A percentile compares a stretch with the other conserved stretches of the same genome.
Evolutionary conservation across 2,888 invertebrate genomes (phyloP).

Genomic region (Dicyrtomina minuta): DNA sequence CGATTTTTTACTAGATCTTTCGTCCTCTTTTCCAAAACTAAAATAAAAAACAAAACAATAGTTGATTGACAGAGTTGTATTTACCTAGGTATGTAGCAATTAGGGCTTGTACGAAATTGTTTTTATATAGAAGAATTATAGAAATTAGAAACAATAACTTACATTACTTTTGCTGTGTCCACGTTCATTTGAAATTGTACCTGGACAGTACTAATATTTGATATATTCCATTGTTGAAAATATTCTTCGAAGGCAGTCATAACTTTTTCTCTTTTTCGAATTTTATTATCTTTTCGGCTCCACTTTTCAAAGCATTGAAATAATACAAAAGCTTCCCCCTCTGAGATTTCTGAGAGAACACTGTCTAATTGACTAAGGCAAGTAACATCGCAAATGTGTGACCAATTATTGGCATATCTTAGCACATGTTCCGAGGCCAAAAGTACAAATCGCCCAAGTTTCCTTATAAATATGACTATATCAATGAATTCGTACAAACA

Average conservation of each 20-base stretch:
- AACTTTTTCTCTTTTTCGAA: background rate
- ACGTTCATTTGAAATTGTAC: background rate
- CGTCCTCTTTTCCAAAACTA: background rate
- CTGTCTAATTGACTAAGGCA: slow-evolving; percentile 1
- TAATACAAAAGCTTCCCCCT: background rate
- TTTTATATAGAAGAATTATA: too few species aligned
- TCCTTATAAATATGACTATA: slow-evolving; percentile 1
- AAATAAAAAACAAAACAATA: background rate
- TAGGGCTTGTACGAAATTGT: too few species aligned
- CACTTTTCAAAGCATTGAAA: background rate
- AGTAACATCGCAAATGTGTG: slow-evolving; percentile 2
- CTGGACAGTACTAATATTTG: slow-evolving; percentile 5
- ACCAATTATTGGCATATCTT: slow-evolving; percentile 1
- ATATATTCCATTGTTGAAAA: background rate
- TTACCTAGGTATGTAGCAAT: too few species aligned
- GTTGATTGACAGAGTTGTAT: too few species aligned
- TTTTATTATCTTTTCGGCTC: background rate
- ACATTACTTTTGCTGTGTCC: background rate
- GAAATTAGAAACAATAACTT: background rate
- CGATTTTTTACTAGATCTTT: background rate
- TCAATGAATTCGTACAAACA: slow-evolving; percentile 12
- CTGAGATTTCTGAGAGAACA: slow-evolving; percentile 1
- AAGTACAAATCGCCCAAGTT: slow-evolving; percentile 1
- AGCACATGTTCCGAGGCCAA: background rate
- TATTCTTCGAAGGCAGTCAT: slow-evolving; percentile 6